Evolutionary conservation across 2,888 invertebrate species (phyloP).

Genomic region (Tachina grossa): DNA sequence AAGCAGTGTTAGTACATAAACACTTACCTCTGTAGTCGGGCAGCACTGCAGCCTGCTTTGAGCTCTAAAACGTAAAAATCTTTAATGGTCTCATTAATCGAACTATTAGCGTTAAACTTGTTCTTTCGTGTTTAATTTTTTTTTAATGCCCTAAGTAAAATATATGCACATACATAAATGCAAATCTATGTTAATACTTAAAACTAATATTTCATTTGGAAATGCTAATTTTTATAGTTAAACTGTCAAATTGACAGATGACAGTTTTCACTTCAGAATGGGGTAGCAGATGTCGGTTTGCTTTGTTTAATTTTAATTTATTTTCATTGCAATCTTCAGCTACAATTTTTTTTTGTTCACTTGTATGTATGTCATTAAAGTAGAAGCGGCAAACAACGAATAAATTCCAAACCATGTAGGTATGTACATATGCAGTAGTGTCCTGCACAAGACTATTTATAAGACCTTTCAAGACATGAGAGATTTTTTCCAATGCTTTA

Average conservation of each 20-base stretch:
- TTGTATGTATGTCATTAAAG: conserved; percentile 74
- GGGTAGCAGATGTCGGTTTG: conserved; percentile 67
- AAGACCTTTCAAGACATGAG: no score
- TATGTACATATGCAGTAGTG: no score
- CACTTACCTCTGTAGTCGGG: conserved; percentile 25
- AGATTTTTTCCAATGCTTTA: no score
- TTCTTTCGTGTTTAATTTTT: not conserved
- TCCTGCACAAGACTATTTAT: no score
- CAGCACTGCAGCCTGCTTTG: not conserved
- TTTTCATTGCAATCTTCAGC: conserved; percentile 55
- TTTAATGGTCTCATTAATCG: conserved; percentile 69
- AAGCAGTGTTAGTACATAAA: conserved; percentile 30
- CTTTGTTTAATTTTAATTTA: conserved; percentile 59
- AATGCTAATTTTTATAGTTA: conserved; percentile 76
- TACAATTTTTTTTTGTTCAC: conserved; percentile 73
- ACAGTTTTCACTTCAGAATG: conserved; percentile 76
- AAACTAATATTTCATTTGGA: conserved; percentile 46
- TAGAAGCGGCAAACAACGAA: not conserved
- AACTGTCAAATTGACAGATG: conserved; percentile 81
- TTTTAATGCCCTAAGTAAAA: not conserved
- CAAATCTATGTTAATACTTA: conserved; percentile 33
- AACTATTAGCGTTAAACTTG: conserved; percentile 70
- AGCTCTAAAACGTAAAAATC: conserved; percentile 20
- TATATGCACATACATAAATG: not conserved
- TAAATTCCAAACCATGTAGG: no score